These are phyloP conservation scores for Calvadosia cruxmelitensis DNA, from an alignment of 30 jellyfish, hydroid and myxozoan genomes.

Conservation along the genomic window DNA sequence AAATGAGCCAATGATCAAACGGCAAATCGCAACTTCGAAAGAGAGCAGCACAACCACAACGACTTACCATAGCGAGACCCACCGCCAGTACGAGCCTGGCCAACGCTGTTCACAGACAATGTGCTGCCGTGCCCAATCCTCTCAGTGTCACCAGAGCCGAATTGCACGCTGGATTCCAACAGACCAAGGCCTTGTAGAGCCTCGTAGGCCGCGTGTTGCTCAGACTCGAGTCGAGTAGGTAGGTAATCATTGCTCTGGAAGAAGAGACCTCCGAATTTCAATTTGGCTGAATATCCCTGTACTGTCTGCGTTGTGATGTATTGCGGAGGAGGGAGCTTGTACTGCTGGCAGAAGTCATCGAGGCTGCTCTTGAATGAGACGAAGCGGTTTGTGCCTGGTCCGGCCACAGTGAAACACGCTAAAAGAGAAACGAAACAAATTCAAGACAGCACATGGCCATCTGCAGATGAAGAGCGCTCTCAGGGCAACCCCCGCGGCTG, in stretches of 20 bases:
- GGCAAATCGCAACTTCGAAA: background rate
- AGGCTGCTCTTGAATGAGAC: slow-evolving; percentile 91
- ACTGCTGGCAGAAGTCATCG: slow-evolving; percentile 96
- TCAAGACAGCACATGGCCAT: background rate
- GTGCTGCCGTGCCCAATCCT: slow-evolving; percentile 60
- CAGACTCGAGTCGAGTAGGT: slow-evolving; percentile 92
- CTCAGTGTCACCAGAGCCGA: slow-evolving; percentile 75
- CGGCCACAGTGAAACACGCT: slow-evolving; percentile 98
- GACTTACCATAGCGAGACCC: background rate
- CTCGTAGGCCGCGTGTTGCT: slow-evolving; percentile 97
- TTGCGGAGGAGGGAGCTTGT: slow-evolving; percentile 97
- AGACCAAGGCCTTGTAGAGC: slow-evolving; percentile 95
- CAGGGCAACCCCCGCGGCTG: too few relatives aligned
- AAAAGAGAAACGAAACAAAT: background rate
- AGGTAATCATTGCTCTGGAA: slow-evolving; percentile 92
- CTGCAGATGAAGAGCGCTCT: too few relatives aligned
- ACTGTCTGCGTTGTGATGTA: slow-evolving; percentile 85
- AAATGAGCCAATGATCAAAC: background rate
- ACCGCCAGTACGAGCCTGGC: slow-evolving; percentile 20
- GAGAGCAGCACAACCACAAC: background rate
- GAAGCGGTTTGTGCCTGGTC: slow-evolving; percentile 78
- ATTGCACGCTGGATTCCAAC: slow-evolving; percentile 69
- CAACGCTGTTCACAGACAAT: slow-evolving; percentile 39
- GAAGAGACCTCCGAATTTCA: slow-evolving; percentile 97
- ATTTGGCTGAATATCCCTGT: slow-evolving; percentile 97